Conservation (phyloP, 2,888 invertebrate genomes). For the Acronicta aceris region DNA sequence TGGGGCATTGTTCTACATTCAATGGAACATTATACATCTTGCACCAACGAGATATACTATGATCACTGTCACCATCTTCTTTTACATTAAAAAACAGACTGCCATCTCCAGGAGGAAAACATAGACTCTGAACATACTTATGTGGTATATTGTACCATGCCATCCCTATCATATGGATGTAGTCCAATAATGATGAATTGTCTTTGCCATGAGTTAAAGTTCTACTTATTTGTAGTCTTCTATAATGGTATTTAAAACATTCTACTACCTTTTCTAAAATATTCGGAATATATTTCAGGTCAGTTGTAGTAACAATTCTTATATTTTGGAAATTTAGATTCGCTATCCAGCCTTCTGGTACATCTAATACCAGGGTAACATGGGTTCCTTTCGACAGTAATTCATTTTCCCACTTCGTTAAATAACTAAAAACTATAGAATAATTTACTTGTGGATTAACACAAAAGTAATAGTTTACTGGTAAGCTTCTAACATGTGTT, state of each 20-base stretch:
- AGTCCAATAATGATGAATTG: slow-evolving; percentile 53
- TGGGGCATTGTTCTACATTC: slow-evolving; percentile 47
- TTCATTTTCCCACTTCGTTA: slow-evolving; percentile 62
- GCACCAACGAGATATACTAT: slow-evolving; percentile 64
- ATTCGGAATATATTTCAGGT: slow-evolving; percentile 55
- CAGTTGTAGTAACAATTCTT: slow-evolving; percentile 48
- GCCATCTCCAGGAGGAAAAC: slow-evolving; percentile 57
- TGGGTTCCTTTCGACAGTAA: slow-evolving; percentile 49
- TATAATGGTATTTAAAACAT: slow-evolving; percentile 67
- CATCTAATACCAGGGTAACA: slow-evolving; percentile 57
- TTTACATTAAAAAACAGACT: slow-evolving; percentile 55
- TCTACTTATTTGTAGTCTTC: slow-evolving; percentile 64
- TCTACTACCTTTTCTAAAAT: slow-evolving; percentile 58
- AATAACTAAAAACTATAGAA: slow-evolving; percentile 51
- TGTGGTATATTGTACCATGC: slow-evolving; percentile 65
- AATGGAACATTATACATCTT: slow-evolving; percentile 57
- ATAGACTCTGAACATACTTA: slow-evolving; percentile 56
- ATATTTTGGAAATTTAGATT: slow-evolving; percentile 59
- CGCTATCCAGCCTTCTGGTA: slow-evolving; percentile 51
- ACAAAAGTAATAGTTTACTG: slow-evolving; percentile 61
- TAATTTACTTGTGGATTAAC: slow-evolving; percentile 55
- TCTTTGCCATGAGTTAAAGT: slow-evolving; percentile 55
- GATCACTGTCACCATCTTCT: slow-evolving; percentile 57
- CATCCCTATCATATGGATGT: slow-evolving; percentile 62
- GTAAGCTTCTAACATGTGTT: slow-evolving; percentile 54